Percentiles rank a stretch among this genome's conserved stretches.
phyloP scores from a whole-genome alignment of 2,797 vertebrate species.

The Mus spretus region DNA sequence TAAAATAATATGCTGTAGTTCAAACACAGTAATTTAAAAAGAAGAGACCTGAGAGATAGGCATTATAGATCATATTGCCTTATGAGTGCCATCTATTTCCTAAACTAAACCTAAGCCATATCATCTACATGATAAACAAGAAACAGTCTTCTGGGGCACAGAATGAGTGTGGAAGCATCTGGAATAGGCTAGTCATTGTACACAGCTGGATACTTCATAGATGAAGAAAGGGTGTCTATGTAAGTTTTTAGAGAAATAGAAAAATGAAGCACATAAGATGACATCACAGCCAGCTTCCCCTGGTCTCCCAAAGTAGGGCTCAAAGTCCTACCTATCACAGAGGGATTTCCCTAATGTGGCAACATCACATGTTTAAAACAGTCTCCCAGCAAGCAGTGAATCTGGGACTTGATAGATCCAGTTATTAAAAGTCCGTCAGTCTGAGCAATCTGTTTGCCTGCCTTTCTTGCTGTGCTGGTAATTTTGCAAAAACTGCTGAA shows the following conservation, averaged over 20 bases:
- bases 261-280: not conserved
- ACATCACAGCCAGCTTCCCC: not conserved
- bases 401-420: constrained; percentile 85
- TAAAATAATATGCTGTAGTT: not conserved
- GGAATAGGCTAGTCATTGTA: not conserved
- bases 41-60: not conserved
- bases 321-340: constrained; percentile 52
- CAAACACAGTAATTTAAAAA: not conserved
- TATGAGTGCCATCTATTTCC: not conserved
- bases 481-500: constrained; percentile 88
- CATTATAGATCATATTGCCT: accelerated
- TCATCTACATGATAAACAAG: not conserved
- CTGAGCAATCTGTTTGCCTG: constrained; percentile 87
- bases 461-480: constrained; percentile 90
- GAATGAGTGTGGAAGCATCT: not conserved
- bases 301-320: not conserved
- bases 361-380: constrained; percentile 83
- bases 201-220: not conserved
- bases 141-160: not conserved
- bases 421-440: constrained; percentile 86
- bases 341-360: constrained; percentile 74
- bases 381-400: constrained; percentile 82
- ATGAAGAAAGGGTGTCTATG: not conserved
- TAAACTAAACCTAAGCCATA: not conserved
- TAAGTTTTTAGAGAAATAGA: not conserved